Conservation (phyloP, 2,797 vertebrate species). For the Nannoperca obscura region DNA sequence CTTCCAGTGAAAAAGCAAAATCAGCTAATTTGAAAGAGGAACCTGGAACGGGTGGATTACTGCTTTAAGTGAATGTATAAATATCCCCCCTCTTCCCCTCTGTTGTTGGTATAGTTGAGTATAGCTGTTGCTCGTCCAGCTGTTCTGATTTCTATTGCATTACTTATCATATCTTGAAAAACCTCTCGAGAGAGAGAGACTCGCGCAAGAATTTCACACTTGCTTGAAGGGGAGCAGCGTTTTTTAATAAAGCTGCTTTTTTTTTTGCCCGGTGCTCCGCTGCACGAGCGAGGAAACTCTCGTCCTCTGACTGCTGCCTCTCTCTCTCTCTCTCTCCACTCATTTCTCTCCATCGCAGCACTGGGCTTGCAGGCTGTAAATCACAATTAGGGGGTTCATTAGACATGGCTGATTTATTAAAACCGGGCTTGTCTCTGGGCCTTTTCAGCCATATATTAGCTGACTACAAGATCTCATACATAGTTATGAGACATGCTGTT, state of each 20-base stretch:
- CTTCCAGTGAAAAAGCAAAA: background rate
- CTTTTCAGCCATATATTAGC: conserved; percentile 66
- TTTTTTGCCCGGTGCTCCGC: conserved; percentile 8
- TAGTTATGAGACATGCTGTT: conserved; percentile 76
- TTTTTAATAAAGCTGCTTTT: conserved; percentile 48
- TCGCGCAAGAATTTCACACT: conserved; percentile 48
- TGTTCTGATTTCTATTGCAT: conserved; percentile 57
- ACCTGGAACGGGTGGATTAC: background rate
- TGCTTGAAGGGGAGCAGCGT: conserved; percentile 30
- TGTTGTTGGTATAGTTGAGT: conserved; percentile 2
- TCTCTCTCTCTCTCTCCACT: conserved; percentile 10
- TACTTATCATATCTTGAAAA: conserved; percentile 56
- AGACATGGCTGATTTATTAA: conserved; percentile 77
- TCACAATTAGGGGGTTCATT: conserved; percentile 76
- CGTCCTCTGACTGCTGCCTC: background rate
- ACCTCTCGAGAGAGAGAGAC: conserved; percentile 37
- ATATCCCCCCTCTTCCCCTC: conserved; percentile 10
- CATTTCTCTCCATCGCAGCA: conserved; percentile 40
- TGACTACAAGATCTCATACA: conserved; percentile 72
- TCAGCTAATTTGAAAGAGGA: background rate
- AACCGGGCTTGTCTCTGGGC: conserved; percentile 58
- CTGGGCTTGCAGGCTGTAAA: conserved; percentile 68
- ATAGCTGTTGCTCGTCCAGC: conserved; percentile 41
- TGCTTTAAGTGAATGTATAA: conserved; percentile 12
- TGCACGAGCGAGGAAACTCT: conserved; percentile 11